phyloP scores from a whole-genome alignment of 2,113 vertebrate species.

The Opisthocomus hoazin region DNA sequence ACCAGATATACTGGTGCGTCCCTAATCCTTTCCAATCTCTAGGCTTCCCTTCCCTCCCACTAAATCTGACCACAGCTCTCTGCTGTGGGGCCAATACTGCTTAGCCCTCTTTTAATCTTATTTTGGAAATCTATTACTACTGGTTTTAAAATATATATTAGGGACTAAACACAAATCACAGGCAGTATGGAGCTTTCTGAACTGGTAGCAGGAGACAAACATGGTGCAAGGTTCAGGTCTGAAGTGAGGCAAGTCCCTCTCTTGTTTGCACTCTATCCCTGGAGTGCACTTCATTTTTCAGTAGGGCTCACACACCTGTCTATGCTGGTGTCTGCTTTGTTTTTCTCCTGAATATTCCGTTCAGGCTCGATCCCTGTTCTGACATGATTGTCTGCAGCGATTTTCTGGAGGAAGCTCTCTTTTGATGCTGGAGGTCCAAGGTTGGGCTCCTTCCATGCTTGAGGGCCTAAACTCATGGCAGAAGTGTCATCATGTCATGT shows the following conservation, averaged over 20 bases:
- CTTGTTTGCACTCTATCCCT: neutral
- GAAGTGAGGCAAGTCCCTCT: neutral
- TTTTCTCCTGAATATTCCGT: neutral
- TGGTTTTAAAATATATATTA: neutral
- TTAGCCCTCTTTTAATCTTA: neutral
- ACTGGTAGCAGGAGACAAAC: neutral
- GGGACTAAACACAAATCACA: neutral
- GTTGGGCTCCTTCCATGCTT: neutral
- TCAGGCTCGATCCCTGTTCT: neutral
- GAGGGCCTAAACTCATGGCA: neutral
- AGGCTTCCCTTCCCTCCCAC: constrained; percentile 32
- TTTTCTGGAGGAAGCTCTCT: neutral
- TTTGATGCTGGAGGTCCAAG: neutral
- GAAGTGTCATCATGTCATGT: neutral
- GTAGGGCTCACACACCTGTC: neutral
- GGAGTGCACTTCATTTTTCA: neutral
- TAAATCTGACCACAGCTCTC: constrained; percentile 15
- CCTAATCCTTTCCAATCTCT: constrained; percentile 9
- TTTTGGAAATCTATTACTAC: constrained; percentile 20
- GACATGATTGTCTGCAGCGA: neutral
- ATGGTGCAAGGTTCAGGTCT: neutral
- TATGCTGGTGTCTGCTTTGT: constrained; percentile 8
- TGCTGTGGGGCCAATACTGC: neutral
- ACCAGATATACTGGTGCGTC: constrained; percentile 47
- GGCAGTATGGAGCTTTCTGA: neutral